Percentiles rank a stretch among this genome's conserved stretches.
Evolutionary conservation across 2,113 vertebrate species (phyloP).

Genomic region (Gasterosteus nipponicus): DNA sequence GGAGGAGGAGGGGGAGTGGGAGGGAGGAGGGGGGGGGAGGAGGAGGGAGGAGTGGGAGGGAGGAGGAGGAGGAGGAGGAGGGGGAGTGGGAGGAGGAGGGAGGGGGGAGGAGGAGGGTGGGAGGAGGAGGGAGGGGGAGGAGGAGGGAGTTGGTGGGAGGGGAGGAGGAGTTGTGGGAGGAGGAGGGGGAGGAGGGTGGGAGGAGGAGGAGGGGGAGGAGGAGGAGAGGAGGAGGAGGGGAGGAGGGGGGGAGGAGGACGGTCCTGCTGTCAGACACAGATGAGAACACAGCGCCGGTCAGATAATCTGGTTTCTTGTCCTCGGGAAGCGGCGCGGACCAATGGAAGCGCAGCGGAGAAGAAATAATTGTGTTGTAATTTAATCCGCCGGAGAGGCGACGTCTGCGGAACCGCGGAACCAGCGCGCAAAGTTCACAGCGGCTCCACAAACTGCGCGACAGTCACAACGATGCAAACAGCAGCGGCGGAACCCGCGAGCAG

Average conservation of each 20-base stretch:
- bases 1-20: too few species aligned
- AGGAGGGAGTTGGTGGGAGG: too few species aligned
- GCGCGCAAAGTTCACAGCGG: slow-evolving; percentile 44
- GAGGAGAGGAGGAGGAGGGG: not conserved
- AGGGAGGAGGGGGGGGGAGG: too few species aligned
- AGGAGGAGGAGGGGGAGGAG: not conserved
- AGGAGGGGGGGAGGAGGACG: not conserved
- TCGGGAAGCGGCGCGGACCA: not conserved
- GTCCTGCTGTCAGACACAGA: slow-evolving; percentile 62
- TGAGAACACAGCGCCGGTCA: slow-evolving; percentile 44
- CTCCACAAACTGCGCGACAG: not conserved
- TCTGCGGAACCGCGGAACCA: slow-evolving; percentile 6
- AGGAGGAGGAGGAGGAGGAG: too few species aligned
- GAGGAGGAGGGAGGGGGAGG: too few species aligned
- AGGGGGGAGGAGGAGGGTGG: too few species aligned
- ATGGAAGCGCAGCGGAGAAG: not conserved
- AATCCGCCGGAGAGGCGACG: slow-evolving; percentile 16
- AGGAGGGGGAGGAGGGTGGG: too few species aligned
- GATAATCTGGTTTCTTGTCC: slow-evolving; percentile 51
- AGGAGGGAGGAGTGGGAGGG: too few species aligned
- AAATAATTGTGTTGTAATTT: slow-evolving; percentile 3
- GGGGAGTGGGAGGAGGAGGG: too few species aligned
- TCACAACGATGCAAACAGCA: too few species aligned
- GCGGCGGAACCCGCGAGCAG: too few species aligned
- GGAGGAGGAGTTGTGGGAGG: too few species aligned